phyloP scores from a whole-genome alignment of 2,888 invertebrate species.

The Phlogophora meticulosa region DNA sequence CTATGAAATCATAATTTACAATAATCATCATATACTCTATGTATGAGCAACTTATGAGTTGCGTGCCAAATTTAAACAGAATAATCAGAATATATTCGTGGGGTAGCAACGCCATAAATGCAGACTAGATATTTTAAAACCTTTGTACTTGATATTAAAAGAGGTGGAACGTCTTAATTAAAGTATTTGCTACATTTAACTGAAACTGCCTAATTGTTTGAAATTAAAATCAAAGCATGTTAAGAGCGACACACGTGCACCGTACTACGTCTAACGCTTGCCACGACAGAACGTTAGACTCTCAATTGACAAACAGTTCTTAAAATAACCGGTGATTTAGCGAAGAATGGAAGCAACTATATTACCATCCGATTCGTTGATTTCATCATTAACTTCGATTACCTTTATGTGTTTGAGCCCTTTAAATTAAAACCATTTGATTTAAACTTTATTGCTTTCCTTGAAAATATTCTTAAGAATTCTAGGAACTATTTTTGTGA shows the following conservation, averaged over 20 bases:
- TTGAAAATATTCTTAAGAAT: background rate
- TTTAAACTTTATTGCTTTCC: slow-evolving; percentile 6
- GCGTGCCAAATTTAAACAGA: slow-evolving; percentile 46
- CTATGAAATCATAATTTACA: slow-evolving; percentile 62
- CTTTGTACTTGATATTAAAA: slow-evolving; percentile 47
- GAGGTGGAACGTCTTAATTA: slow-evolving; percentile 1
- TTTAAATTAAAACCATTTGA: slow-evolving; percentile 20
- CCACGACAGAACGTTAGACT: slow-evolving; percentile 36
- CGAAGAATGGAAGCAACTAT: slow-evolving; percentile 31
- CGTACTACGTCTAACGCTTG: slow-evolving; percentile 31
- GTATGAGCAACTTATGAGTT: slow-evolving; percentile 17
- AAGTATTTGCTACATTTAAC: slow-evolving; percentile 3
- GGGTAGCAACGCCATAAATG: background rate
- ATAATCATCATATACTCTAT: slow-evolving; percentile 39
- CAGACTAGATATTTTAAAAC: slow-evolving; percentile 17
- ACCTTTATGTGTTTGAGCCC: slow-evolving; percentile 23
- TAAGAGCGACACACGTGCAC: slow-evolving; percentile 39
- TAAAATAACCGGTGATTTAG: slow-evolving; percentile 49
- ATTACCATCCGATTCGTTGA: slow-evolving; percentile 43
- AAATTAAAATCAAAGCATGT: slow-evolving; percentile 45
- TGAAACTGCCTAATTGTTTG: slow-evolving; percentile 19
- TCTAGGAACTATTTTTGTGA: slow-evolving; percentile 4
- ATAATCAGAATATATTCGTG: slow-evolving; percentile 4
- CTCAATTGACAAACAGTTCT: slow-evolving; percentile 56
- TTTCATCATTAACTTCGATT: slow-evolving; percentile 37